Base-by-base conservation (phyloP, 2,797 vertebrate species). In the Sebastes matsubarae region DNA sequence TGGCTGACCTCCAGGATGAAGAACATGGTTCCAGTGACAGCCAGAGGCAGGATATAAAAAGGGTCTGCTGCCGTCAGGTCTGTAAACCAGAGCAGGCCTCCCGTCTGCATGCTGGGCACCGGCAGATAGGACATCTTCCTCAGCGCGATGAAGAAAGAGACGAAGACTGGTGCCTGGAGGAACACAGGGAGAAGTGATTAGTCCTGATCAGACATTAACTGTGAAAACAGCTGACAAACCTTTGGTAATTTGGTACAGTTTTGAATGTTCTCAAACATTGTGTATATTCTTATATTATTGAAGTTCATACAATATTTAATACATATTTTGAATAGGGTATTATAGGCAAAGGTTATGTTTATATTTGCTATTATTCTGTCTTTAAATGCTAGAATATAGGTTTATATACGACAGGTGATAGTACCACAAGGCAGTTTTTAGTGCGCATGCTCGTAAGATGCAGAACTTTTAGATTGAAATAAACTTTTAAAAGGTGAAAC, bases 81-180 rank as follows among this genome's bases (percentile, higher is more conserved):
- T 5, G 88, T 46, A 85, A 98, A 98, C 97, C 97, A 98, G 81
- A 95, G 94, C 18, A 93, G 1, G 4, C 97, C 97, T 2, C 97
- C 97, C 0, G 92, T 96, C 92, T 97, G 96, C 84, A 98, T n/a
- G 91, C 97, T 97, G 81, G 97, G 97, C 80, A 98, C 97, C 0
- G 97, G 97, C 61, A 97, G 95, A 27, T 97, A 95, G 0, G 97
- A 91, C 97, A 98, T 98, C 89, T 97, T 96, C 80, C 97, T 96
- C 89, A 98, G 91, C 0, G 96, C 97, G 24, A 98, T 93, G 94
- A 98, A 98, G 95, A 98, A 98, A 1, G 97, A 98, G 89, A 98
- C 83, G 81, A 98, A 98, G 84, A 98, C 32, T 0, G 97, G 97
- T 0, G 96, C 91, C 97, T 98, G 84, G 50, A 22, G 69, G 55